Conservation (phyloP, 2,888 invertebrate genomes). For the Zaprionus obscuricornis region DNA sequence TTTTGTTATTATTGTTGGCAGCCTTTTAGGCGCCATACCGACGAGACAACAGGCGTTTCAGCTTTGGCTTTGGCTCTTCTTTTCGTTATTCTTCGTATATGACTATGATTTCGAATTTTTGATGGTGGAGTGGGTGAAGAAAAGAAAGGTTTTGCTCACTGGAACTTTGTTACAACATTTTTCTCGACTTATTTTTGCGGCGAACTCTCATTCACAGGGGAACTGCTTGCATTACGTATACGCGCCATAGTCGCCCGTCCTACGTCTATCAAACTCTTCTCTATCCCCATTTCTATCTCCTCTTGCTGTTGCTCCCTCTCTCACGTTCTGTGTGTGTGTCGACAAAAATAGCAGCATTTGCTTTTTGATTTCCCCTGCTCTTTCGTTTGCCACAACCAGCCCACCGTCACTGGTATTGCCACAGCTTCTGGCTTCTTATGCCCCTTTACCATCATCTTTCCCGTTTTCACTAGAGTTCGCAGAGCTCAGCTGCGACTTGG, state of each 20-base stretch:
- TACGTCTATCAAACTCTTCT: no score
- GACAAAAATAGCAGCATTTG: constrained; percentile 69
- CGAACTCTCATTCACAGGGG: constrained; percentile 51
- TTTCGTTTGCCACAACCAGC: not conserved
- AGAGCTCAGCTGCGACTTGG: constrained; percentile 59
- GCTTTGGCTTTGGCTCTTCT: constrained; percentile 44
- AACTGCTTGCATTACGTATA: constrained; percentile 56
- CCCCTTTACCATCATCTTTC: no score
- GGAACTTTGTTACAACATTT: constrained; percentile 66
- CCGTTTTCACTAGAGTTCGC: constrained; percentile 14
- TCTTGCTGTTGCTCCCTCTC: not conserved
- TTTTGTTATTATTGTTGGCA: constrained; percentile 77
- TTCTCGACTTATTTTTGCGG: constrained; percentile 64
- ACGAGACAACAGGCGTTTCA: constrained; percentile 79
- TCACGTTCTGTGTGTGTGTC: not conserved
- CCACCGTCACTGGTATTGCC: no score
- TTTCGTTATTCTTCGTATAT: constrained; percentile 16
- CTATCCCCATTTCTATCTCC: not conserved
- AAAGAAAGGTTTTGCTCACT: constrained; percentile 59
- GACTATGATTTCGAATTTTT: not conserved
- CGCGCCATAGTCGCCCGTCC: constrained; percentile 26
- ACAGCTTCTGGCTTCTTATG: no score
- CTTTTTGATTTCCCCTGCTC: constrained; percentile 49
- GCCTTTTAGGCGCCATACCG: constrained; percentile 74
- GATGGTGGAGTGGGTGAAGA: constrained; percentile 43